Conservation (phyloP, 2,888 invertebrate species). For the Clanis bilineata region DNA sequence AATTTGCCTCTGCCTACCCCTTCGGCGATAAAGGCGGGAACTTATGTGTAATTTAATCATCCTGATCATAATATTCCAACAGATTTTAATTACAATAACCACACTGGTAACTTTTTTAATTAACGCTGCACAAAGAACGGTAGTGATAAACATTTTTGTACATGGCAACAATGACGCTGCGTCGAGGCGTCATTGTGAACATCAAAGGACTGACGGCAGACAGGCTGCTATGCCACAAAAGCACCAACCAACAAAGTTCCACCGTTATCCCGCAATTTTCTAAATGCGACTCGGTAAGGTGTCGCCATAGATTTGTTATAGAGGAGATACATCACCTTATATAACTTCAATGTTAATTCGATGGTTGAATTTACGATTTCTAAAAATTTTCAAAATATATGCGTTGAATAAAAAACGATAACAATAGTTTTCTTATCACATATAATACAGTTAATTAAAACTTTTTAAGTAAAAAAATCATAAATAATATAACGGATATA, state of each 20-base stretch:
- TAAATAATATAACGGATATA: too few species aligned
- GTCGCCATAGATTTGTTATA: conserved; percentile 40
- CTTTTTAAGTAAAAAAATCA: too few species aligned
- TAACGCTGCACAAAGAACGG: not conserved
- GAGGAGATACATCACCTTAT: conserved; percentile 25
- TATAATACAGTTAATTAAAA: too few species aligned
- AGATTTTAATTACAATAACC: not conserved
- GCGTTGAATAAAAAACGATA: too few species aligned
- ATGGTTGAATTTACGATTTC: too few species aligned
- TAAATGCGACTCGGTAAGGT: conserved; percentile 66
- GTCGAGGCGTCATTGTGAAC: conserved; percentile 59
- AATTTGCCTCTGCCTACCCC: too few species aligned
- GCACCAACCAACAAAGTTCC: conserved; percentile 60
- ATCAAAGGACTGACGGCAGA: conserved; percentile 53
- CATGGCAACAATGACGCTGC: conserved; percentile 53
- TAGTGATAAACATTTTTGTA: conserved; percentile 13
- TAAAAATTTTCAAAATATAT: too few species aligned
- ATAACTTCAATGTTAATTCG: not conserved
- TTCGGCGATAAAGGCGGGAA: too few species aligned
- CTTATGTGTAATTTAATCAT: too few species aligned
- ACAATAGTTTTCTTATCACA: too few species aligned
- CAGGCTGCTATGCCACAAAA: conserved; percentile 55
- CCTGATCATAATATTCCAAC: not conserved
- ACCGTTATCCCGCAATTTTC: conserved; percentile 72
- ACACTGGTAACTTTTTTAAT: not conserved